Evolutionary conservation across 1,140 invertebrate genomes (phyloP).

Genomic region (Macrostomum lignano): DNA sequence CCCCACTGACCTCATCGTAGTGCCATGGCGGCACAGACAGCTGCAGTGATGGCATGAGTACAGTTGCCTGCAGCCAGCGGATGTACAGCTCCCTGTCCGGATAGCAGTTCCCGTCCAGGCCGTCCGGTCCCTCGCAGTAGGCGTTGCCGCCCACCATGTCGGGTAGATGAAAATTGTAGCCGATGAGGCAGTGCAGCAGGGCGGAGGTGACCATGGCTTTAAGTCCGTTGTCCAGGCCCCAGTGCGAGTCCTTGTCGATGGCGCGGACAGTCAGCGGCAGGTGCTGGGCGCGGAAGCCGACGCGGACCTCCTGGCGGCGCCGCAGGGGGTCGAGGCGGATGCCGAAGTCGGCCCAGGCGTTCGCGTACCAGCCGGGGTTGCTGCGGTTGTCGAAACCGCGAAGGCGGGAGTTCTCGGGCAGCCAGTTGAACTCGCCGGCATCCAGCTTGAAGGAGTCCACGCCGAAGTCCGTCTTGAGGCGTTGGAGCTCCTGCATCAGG

Average conservation of each 20-base stretch:
- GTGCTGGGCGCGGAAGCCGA: slow-evolving; percentile 45
- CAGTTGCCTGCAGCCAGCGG: slow-evolving; percentile 53
- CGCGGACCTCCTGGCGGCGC: slow-evolving; percentile 43
- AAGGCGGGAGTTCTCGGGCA: slow-evolving; percentile 36
- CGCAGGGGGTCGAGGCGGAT: slow-evolving; percentile 32
- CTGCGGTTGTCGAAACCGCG: slow-evolving; percentile 6
- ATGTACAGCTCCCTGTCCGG: slow-evolving; percentile 55
- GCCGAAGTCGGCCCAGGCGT: slow-evolving; percentile 17
- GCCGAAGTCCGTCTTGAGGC: slow-evolving; percentile 33
- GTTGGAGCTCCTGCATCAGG: slow-evolving; percentile 34
- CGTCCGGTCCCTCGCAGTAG: slow-evolving; percentile 14
- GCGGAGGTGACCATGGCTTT: slow-evolving; percentile 49
- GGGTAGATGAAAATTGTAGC: slow-evolving; percentile 53
- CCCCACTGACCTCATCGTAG: too few relatives aligned
- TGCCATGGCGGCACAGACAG: slow-evolving; percentile 63
- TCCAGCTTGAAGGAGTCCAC: slow-evolving; percentile 73
- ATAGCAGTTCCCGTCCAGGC: too few relatives aligned
- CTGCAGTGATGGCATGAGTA: slow-evolving; percentile 57
- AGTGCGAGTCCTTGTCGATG: slow-evolving; percentile 53
- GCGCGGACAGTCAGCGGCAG: slow-evolving; percentile 54
- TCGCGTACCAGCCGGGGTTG: slow-evolving; percentile 12
- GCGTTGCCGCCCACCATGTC: slow-evolving; percentile 74
- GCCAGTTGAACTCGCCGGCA: slow-evolving; percentile 54
- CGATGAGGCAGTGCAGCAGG: slow-evolving; percentile 50
- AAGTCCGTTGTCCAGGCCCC: slow-evolving; percentile 51